phyloP scores from a whole-genome alignment of 2,888 invertebrate genomes.

The Mesorhabditis spiculigera region DNA sequence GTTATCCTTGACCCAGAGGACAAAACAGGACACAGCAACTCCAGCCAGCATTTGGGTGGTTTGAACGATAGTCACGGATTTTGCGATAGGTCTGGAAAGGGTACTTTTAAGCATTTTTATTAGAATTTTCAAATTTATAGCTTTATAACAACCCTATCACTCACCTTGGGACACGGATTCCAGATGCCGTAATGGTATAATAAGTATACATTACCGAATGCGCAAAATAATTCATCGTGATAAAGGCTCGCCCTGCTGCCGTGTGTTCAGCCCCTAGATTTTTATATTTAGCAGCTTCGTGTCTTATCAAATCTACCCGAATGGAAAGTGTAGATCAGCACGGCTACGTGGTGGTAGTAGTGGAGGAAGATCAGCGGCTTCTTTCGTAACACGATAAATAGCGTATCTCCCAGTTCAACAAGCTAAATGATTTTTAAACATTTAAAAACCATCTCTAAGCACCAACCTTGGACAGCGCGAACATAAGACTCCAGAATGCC shows the following conservation, averaged over 20 bases:
- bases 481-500: constrained; percentile 49
- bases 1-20: constrained; percentile 43
- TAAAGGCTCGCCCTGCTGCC: constrained; percentile 55
- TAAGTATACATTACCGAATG: constrained; percentile 65
- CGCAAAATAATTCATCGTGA: constrained; percentile 63
- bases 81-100: constrained; percentile 27
- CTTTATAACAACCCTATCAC: neutral
- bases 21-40: constrained; percentile 46
- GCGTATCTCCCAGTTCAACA: constrained; percentile 55
- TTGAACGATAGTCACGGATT: constrained; percentile 53
- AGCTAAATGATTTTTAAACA: constrained; percentile 20
- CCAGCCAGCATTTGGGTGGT: constrained; percentile 55
- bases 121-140: neutral
- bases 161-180: neutral
- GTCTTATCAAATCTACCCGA: constrained; percentile 35
- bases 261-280: constrained; percentile 54
- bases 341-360: constrained; percentile 59
- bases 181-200: constrained; percentile 61
- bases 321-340: constrained; percentile 57
- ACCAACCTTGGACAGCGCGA: constrained; percentile 48
- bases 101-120: no score
- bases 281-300: neutral
- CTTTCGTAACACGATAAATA: constrained; percentile 56
- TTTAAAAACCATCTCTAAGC: neutral
- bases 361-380: constrained; percentile 54